phyloP scores from a whole-genome alignment of 2,888 invertebrate genomes.

The Trachelus tabidus region DNA sequence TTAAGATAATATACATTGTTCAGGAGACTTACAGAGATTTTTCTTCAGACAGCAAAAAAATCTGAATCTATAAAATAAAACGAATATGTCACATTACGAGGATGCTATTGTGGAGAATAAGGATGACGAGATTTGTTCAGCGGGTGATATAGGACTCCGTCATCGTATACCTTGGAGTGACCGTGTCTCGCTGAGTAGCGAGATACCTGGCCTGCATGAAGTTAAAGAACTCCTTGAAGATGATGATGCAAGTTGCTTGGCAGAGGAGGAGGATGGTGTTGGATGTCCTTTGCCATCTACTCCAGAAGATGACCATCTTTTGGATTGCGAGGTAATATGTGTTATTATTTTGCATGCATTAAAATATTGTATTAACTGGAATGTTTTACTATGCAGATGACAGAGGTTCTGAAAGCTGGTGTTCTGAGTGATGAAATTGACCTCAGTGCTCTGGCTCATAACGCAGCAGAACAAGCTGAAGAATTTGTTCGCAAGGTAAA shows the following conservation, averaged over 20 bases:
- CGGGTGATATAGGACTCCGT: conserved; percentile 42
- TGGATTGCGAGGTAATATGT: conserved; percentile 77
- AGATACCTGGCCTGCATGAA: conserved; percentile 59
- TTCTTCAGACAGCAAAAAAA: neutral
- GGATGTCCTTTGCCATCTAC: conserved; percentile 89
- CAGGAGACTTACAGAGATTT: neutral
- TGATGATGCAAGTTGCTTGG: conserved; percentile 62
- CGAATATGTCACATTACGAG: conserved; percentile 46
- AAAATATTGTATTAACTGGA: conserved; percentile 4
- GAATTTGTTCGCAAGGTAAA: conserved; percentile 88
- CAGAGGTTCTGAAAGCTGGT: conserved; percentile 86
- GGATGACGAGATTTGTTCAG: conserved; percentile 27
- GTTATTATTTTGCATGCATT: neutral
- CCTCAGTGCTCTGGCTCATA: conserved; percentile 84
- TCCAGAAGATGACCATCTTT: conserved; percentile 84
- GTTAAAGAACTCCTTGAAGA: conserved; percentile 62
- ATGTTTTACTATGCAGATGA: conserved; percentile 70
- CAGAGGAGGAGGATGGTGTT: conserved; percentile 81
- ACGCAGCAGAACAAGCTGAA: conserved; percentile 93
- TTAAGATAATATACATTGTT: neutral
- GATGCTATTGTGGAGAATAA: conserved; percentile 49
- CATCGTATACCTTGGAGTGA: conserved; percentile 64
- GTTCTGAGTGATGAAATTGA: conserved; percentile 87
- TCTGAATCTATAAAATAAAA: neutral
- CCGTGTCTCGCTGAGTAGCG: conserved; percentile 54